Evolutionary conservation across 2,888 invertebrate genomes (phyloP).

Genomic region (Odontocerum albicorne): DNA sequence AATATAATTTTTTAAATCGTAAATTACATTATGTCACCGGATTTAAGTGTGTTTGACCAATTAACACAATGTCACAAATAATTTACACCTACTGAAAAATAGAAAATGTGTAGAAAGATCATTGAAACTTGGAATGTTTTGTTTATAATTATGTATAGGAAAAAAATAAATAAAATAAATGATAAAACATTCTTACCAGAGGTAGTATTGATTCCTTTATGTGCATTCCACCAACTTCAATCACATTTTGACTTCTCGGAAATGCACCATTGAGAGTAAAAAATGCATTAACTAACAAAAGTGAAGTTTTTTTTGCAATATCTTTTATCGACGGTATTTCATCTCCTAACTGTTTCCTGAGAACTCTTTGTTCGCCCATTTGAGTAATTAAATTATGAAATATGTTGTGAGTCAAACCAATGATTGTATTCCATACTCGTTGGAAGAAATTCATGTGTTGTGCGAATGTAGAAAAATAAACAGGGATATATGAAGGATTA

Average conservation of each 20-base stretch:
- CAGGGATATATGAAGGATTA: slow-evolving; percentile 46
- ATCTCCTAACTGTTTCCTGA: slow-evolving; percentile 15
- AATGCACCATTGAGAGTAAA: slow-evolving; percentile 41
- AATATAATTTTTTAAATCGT: too few species aligned
- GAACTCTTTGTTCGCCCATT: slow-evolving; percentile 22
- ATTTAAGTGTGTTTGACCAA: too few species aligned
- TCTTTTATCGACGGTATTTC: slow-evolving; percentile 40
- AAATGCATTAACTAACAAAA: slow-evolving; percentile 46
- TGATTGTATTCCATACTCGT: slow-evolving; percentile 40
- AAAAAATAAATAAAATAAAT: too few species aligned
- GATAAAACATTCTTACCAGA: too few species aligned
- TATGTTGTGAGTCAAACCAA: slow-evolving; percentile 19
- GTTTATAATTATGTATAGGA: too few species aligned
- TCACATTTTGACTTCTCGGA: slow-evolving; percentile 42
- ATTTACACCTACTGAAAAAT: too few species aligned
- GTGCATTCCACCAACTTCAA: slow-evolving; percentile 50
- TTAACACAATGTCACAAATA: too few species aligned
- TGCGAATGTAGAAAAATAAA: slow-evolving; percentile 39
- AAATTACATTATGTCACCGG: too few species aligned
- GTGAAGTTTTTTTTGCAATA: slow-evolving; percentile 44
- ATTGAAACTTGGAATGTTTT: too few species aligned
- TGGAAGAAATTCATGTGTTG: slow-evolving; percentile 43
- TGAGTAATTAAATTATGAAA: slow-evolving; percentile 15
- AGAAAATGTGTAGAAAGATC: too few species aligned
- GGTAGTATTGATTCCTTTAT: slow-evolving; percentile 37